Base-by-base conservation (phyloP, 2,113 vertebrate species). In the Saguinus imperator region DNA sequence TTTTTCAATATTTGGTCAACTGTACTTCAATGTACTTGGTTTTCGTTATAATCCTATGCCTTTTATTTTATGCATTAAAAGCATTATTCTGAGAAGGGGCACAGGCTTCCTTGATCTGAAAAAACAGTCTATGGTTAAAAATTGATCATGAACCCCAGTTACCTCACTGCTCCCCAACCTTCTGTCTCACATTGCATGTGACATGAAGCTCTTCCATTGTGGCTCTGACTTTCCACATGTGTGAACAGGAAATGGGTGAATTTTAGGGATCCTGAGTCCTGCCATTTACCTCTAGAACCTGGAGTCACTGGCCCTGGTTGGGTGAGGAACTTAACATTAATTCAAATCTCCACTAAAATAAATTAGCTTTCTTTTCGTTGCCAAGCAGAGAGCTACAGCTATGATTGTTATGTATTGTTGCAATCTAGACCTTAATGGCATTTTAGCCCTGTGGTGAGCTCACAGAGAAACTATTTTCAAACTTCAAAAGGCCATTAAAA, bases 401-500 rank as follows among this genome's bases (percentile, higher is more conserved):
- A 95, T 97, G 97, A 98, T 96, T 97, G 97, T 98, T 98, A 98
- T 98, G 96, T 98, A 98, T 97, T 98, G 95, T 98, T 98, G 97
- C 97, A 98, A 98, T 97, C 97, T 97, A 98, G 96, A 98, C 52
- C 97, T 98, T 98, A 98, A 99, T 98, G 97, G 98, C 96, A 98
- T 98, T 98, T 98, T 98, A 99, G 98, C 97, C 98, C 98, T 97
- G 98, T 98, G 98, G 98, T 98, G 96, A 98, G 98, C 98, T 98
- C 98, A 98, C 92, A 98, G 97, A 98, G 86, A 97, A 98, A 97
- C 97, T 96, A 98, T 98, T 98, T 98, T 94, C 98, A 98, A 96
- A 97, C 97, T 98, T 98, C 96, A 98, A 98, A 98, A 98, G 98
- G 97, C 98, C 98, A 98, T 98, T 98, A 98, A 98, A 99, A 98